Evolutionary conservation across 2,888 invertebrate species (phyloP), one percentile per base, ranked within the genome.

Genomic region (Athalia rosae): DNA sequence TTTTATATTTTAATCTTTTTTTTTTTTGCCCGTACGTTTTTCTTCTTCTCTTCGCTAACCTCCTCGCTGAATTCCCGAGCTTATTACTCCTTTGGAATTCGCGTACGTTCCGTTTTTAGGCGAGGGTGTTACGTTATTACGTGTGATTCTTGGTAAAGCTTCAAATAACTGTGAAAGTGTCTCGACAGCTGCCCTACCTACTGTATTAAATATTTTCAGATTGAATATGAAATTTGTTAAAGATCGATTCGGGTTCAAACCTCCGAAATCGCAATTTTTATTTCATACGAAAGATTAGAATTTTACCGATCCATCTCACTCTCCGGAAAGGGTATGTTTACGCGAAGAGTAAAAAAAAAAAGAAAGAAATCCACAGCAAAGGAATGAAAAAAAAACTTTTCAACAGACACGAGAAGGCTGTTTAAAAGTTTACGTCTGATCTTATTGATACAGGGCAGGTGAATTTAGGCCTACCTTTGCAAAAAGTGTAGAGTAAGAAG

Each of bases 11-110:
- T 28, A 28, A 28, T 53, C 53, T 53, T 2, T 1, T 50, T 11
- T 50, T 50, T 11, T 50, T 8, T 50, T 11, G 50, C 50, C 7
- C n/a, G n/a, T n/a, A 50, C 50, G 48, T 50, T 50, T 50, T 15
- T 7, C 66, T 66, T 4, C 13, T 53, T 15, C 7, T 48, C 15
- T 4, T 8, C 8, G n/a, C 8, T 13, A 61, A 43, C 13, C 59
- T n/a, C 59, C 13, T 41, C 66, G 9, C 53, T 50, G 9, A n/a
- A 48, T 67, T 6, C 62, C 28, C 9, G 41, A 53, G 53, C 67
- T 67, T 67, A 67, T 71, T 71, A 41, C 71, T 58, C 56, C 71
- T 58, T 58, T 58, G 56, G 58, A 58, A 69, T 69, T 53, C 69
- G 15, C 28, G 58, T 28, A 56, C 28, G 15, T 43, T 71, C 41